Evolutionary conservation across 2,797 vertebrate genomes (phyloP).

Genomic region (Sebastes steindachneri): DNA sequence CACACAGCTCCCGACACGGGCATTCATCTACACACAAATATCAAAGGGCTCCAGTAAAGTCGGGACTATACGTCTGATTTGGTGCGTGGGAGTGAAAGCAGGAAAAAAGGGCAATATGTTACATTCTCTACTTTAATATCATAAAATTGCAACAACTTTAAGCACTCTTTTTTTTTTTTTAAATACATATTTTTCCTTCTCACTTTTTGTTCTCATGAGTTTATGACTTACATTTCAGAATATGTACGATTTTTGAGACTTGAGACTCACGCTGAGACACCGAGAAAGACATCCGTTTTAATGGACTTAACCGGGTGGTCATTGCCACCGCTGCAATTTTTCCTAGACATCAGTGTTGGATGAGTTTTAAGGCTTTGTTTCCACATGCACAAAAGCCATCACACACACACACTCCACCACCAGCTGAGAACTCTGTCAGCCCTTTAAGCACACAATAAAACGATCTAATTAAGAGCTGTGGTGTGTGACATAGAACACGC

Average conservation of each 20-base stretch:
- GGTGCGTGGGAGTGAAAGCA: not conserved
- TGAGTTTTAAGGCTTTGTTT: slow-evolving; percentile 18
- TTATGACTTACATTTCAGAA: slow-evolving; percentile 42
- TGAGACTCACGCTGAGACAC: slow-evolving; percentile 1
- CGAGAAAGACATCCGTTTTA: slow-evolving; percentile 19
- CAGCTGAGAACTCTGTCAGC: not conserved
- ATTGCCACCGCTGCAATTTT: not conserved
- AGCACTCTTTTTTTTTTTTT: not conserved
- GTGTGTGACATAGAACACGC: not conserved
- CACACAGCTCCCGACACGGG: slow-evolving; percentile 33
- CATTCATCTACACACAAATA: slow-evolving; percentile 40
- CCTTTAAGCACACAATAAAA: not conserved
- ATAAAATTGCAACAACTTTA: slow-evolving; percentile 6
- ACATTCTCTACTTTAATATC: not conserved
- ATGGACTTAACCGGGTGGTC: slow-evolving; percentile 33
- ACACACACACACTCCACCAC: not conserved
- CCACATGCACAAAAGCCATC: not conserved
- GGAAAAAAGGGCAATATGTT: not conserved
- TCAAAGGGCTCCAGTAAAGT: slow-evolving; percentile 2
- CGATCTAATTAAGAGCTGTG: slow-evolving; percentile 16
- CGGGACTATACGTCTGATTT: not conserved
- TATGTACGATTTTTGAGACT: slow-evolving; percentile 15
- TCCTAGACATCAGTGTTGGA: not conserved
- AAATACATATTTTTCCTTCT: not conserved
- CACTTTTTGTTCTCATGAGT: slow-evolving; percentile 18